Percentiles rank a stretch among this genome's conserved stretches.
These are phyloP conservation scores for Myotis brandtii DNA, from an alignment of 2,113 vertebrate species.

Conservation along the genomic window DNA sequence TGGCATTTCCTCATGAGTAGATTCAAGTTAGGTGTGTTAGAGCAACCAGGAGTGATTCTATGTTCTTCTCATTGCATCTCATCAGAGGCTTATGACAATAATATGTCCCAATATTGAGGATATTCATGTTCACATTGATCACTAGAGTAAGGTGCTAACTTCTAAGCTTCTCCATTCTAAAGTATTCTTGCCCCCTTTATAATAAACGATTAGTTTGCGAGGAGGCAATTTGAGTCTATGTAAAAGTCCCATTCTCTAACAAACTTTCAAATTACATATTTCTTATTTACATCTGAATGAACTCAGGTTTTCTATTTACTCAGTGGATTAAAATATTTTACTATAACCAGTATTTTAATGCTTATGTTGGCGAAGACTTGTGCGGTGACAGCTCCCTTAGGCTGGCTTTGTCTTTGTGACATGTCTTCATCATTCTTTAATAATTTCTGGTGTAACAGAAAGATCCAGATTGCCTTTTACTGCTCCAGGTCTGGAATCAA, in stretches of 20 bases:
- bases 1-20: neutral
- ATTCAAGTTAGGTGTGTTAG: neutral
- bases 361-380: neutral
- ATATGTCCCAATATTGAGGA: neutral
- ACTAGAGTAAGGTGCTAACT: neutral
- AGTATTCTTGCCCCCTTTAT: neutral
- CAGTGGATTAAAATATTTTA: neutral
- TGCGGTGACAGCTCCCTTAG: neutral
- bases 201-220: conserved; percentile 13
- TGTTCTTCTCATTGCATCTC: neutral
- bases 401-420: neutral
- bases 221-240: neutral
- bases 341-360: neutral
- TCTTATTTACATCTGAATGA: neutral
- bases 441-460: neutral
- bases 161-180: neutral
- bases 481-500: neutral
- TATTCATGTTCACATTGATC: neutral
- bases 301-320: neutral
- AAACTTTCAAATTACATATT: neutral
- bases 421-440: neutral
- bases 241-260: neutral
- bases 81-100: neutral
- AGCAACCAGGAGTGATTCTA: neutral
- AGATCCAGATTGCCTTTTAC: neutral